These are phyloP conservation scores for Morbakka virulenta DNA, from an alignment of 30 jellyfish, hydroid and myxozoan species.

Conservation along the genomic window DNA sequence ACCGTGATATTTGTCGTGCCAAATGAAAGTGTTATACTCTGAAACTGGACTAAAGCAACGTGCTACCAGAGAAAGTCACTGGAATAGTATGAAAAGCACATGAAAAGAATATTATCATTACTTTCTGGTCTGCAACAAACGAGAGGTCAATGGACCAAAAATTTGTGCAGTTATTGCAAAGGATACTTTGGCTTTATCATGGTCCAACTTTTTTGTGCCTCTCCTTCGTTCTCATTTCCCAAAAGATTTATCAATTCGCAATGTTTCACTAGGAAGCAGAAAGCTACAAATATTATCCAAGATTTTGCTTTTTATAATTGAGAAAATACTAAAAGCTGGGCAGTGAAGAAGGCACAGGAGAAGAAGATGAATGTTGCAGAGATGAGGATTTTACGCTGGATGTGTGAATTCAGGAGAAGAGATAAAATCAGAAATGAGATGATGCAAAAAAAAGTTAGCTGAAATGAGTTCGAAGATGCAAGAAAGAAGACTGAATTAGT, in stretches of 20 bases:
- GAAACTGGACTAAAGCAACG: not conserved
- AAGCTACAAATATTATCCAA: constrained; percentile 30
- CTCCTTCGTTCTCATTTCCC: constrained; percentile 1
- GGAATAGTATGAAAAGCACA: not conserved
- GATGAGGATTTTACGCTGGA: no score
- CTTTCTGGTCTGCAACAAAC: not conserved
- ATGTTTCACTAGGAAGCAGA: constrained; percentile 28
- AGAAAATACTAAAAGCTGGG: not conserved
- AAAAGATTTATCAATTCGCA: not conserved
- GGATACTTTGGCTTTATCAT: constrained; percentile 3
- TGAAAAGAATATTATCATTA: not conserved
- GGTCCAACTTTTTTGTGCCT: not conserved
- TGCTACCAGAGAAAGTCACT: not conserved
- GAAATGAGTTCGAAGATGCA: no score
- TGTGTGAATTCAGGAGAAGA: no score
- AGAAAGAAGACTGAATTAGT: no score
- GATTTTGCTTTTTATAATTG: constrained; percentile 4
- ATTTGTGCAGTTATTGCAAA: constrained; percentile 23
- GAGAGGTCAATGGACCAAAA: not conserved
- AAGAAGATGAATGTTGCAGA: no score
- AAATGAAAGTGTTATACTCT: not conserved
- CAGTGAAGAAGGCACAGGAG: no score
- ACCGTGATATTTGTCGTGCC: not conserved
- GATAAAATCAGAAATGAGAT: no score
- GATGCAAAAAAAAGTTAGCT: no score